phyloP scores from a whole-genome alignment of 2,797 vertebrate genomes.

The Choloepus didactylus region DNA sequence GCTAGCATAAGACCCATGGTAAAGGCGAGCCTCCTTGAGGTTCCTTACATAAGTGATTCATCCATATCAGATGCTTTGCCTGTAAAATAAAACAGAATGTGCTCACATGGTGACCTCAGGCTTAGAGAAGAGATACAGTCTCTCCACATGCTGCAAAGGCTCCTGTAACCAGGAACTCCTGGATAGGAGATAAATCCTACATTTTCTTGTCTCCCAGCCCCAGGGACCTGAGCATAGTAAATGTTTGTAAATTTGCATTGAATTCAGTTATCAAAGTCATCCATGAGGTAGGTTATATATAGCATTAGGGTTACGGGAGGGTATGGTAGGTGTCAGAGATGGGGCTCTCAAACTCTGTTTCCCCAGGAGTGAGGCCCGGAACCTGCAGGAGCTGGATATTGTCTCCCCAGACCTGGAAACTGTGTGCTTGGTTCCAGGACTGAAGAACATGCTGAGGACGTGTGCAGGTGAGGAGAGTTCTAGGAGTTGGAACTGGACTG shows the following conservation, averaged over 20 bases:
- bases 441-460: constrained; percentile 80
- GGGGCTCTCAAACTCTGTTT: background rate
- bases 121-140: background rate
- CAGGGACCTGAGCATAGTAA: background rate
- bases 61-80: background rate
- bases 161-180: background rate
- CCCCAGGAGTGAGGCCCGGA: constrained; percentile 82
- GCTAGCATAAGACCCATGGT: background rate
- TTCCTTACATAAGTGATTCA: background rate
- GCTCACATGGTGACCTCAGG: background rate
- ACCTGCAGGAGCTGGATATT: constrained; percentile 56
- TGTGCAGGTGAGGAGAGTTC: constrained; percentile 81
- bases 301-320: background rate
- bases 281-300: background rate
- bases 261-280: constrained; percentile 1
- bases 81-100: background rate
- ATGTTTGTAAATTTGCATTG: background rate
- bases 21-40: background rate
- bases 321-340: background rate
- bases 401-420: constrained; percentile 73
- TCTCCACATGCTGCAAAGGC: background rate
- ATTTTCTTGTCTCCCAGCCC: background rate
- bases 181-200: background rate
- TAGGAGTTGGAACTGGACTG: background rate
- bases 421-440: constrained; percentile 64